Evolutionary conservation across 2,888 invertebrate species (phyloP), one percentile per base, ranked within the genome.

Genomic region (Sarcophaga rosellei): DNA sequence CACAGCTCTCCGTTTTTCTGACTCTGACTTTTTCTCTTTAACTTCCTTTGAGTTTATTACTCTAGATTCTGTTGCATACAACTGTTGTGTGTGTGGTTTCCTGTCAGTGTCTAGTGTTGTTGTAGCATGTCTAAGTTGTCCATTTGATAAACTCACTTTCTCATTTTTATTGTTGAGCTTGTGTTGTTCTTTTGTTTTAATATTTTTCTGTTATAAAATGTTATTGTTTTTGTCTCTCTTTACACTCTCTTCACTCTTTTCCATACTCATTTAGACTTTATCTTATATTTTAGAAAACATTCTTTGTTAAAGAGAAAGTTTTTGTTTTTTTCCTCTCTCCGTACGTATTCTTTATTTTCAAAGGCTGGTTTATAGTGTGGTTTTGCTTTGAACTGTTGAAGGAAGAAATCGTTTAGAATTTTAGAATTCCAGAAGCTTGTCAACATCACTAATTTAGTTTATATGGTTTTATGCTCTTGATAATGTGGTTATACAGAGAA

Each of bases 101-200:
- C 5, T 61, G 65, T 44, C 23, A 45, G 20, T 62, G 11, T 59
- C 4, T 70, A 4, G 35, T 61, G 17, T 57, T 21, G 11, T 63
- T 70, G 21, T 45, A 62, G 72, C 72, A 53, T 57, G 45, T 68
- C 15, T 65, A 15, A 68, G 25, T 47, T 83, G 83, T 74, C 80
- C 84, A 75, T 83, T 84, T 86, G 80, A 81, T 63, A 80, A 77
- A 81, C 83, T 84, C 45, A 83, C 83, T 86, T 83, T 81, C 68
- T 63, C 25, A 81, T 57, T 62, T 35, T 57, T 76, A 66, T 35
- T 44, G 35, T 66, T 66, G n/a, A 68, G 15, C 8, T 61, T 47
- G 21, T 61, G 35, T 20, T 70, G n/a, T 53, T 76, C 17, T 66
- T 65, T 17, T 15, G 35, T 23, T 8, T n/a, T n/a, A n/a, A 1